Evolutionary conservation across 2,113 vertebrate species (phyloP).

Genomic region (Colinus virginianus): DNA sequence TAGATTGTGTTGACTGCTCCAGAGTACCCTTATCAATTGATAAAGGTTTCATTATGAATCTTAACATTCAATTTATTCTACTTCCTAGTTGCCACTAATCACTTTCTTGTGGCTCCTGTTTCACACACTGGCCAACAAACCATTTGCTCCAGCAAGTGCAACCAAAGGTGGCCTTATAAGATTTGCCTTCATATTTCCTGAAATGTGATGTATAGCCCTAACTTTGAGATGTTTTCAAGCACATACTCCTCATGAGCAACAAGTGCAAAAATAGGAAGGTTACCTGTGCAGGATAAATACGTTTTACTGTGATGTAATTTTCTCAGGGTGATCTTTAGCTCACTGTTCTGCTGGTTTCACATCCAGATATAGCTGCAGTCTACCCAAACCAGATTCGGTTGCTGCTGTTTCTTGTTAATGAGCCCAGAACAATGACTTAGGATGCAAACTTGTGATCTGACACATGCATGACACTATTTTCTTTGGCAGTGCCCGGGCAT

Average conservation of each 20-base stretch:
- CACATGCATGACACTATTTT: not conserved
- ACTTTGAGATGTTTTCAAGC: not conserved
- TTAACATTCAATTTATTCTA: not conserved
- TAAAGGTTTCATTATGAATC: not conserved
- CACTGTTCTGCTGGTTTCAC: not conserved
- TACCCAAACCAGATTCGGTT: not conserved
- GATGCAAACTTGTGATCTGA: slow-evolving; percentile 20
- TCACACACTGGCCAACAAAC: not conserved
- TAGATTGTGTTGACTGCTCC: not conserved
- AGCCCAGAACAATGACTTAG: not conserved
- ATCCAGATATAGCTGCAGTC: not conserved
- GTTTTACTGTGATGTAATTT: not conserved
- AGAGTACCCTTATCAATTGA: not conserved
- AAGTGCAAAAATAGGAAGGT: not conserved
- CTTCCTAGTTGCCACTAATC: not conserved
- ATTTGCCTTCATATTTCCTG: not conserved
- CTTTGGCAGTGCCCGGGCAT: slow-evolving; percentile 23
- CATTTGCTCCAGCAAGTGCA: not conserved
- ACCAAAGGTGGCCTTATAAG: not conserved
- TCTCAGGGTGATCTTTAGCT: not conserved
- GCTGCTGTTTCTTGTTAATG: slow-evolving; percentile 21
- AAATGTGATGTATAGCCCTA: not conserved
- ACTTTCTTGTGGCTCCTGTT: not conserved
- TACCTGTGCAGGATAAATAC: not conserved
- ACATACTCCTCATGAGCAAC: not conserved